Base-by-base conservation (phyloP, 2,113 vertebrate species). In the Panurus biarmicus region DNA sequence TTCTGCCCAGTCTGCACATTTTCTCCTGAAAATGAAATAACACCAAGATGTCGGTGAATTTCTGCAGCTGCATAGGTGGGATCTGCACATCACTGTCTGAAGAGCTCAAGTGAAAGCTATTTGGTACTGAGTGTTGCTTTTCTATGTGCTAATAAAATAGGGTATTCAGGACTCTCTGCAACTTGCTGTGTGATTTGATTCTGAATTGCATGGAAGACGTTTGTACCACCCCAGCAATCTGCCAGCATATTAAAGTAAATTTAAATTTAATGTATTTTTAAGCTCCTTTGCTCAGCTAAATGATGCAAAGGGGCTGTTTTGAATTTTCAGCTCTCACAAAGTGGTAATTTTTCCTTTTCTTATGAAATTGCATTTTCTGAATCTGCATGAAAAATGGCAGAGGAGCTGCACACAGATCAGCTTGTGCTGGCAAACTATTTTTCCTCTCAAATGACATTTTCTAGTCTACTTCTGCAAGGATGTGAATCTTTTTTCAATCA, bases 401-500 rank as follows among this genome's bases (percentile, higher is more conserved):
- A 82, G 74, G 50, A 72, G 18, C 62, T 57, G 66, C 80, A 79
- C 62, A 48, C 66, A 82, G 78, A 91, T 91, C 89, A 53, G 40
- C 71, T 85, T 72, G 42, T 75, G 70, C 81, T 72, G 74, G 93
- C 74, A 95, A 94, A 87, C 74, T 69, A 9, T 84, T 96, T 94
- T 95, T 89, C 72, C 77, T 91, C 60, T 78, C 73, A 85, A 93
- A 85, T 93, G n/a, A 58, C 74, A 66, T 96, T 93, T 81, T 94
- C 56, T 65, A 83, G 71, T 61, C 60, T 94, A 10, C 42, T 87
- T 90, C 75, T 93, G 78, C 85, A 83, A 70, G 82, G 82, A 57
- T 91, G 93, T 93, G 92, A 93, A 76, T 93, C 85, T 95, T 93
- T 93, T 93, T 94, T 94, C 90, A 96, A 81, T 87, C 90, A 54